Evolutionary conservation across 2,797 vertebrate species (phyloP), one percentile per base, ranked within the genome.

Genomic region (Buphagus erythrorhynchus): DNA sequence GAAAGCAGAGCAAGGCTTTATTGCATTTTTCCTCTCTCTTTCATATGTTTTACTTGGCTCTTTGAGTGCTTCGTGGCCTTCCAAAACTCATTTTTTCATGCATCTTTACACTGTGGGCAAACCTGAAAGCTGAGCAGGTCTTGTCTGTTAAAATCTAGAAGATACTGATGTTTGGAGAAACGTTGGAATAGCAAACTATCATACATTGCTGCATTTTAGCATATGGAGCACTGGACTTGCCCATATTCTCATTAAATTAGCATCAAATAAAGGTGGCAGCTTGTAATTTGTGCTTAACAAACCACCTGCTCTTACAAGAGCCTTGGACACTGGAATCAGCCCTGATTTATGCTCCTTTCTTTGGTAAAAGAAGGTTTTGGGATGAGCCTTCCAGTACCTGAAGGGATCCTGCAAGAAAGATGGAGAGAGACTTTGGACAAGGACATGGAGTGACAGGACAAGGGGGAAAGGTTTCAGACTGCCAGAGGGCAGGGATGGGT

Each of bases 401-500:
- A 83, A 26, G 12, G 72, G 43, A 62, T 3, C 28, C 5, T 29
- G 15, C 16, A 26, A 40, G 43, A 57, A 83, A 51, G 21, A 19
- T 22, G 43, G 28, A 40, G n/a, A 45, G 25, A 26, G 16, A 11
- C 2, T 51, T 49, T 26, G 9, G n/a, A 26, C 3, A 51, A 61
- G 15, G 29, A 9, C 5, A 6, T 31, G n/a, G 57, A 71, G 49
- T 0, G 14, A 26, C 28, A 51, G 36, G 28, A 63, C 21, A 33
- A 5, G 1, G 6, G 7, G 18, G 5, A 69, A 69, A 6, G 20
- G 25, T 3, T 69, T 76, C 36, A 5, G 7, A 38, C 5, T 29
- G 24, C 0, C 17, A 45, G 25, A 69, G 35, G 16, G 13, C 7
- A 26, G 29, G 10, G 7, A 0, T 26, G 7, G 25, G 3, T 58